Evolutionary conservation across 2,797 vertebrate genomes (phyloP), one percentile per base, ranked within the genome.

Genomic region (Okamejei kenojei): DNA sequence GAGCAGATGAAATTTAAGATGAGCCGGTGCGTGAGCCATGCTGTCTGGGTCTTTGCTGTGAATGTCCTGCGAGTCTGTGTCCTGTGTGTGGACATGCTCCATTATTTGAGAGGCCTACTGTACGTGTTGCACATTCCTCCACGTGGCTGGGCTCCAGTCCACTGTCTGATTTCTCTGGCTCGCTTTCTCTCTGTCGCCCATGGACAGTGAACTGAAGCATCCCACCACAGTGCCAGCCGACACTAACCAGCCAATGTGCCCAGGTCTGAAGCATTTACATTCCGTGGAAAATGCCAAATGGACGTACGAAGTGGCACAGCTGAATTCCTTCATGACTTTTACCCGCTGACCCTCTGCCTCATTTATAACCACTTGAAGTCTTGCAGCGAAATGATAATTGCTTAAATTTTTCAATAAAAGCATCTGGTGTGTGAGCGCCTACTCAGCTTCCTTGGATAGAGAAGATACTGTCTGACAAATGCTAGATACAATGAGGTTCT

Each of bases 401-500:
- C 90, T 54, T 92, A 92, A 92, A 92, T 92, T 92, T 38, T 92
- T 92, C 71, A 74, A 26, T 76, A 54, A 76, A 58, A 92, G 90
- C 90, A 74, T 92, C 74, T 92, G 90, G 90, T 74, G 90, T 54
- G 38, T 92, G 54, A 74, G 45, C 71, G 90, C 90, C 71, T 45
- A 92, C 90, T 73, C 71, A 74, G 68, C 71, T 45, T 92, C 90
- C 29, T 74, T 54, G 90, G 68, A 74, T 92, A 92, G 71, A 92
- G 71, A 71, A 92, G 71, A 92, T 92, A 92, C 90, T 92, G 90
- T 92, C 90, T 92, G 90, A 92, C 90, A 92, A 92, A 92, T 92
- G 38, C 71, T 74, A 92, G 11, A 73, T 92, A 74, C 90, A 92
- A 92, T 74, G 68, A 92, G 71, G 90, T 92, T 74, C 71, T 74